phyloP scores from a whole-genome alignment of 2,888 invertebrate genomes.

The Noctua janthe region DNA sequence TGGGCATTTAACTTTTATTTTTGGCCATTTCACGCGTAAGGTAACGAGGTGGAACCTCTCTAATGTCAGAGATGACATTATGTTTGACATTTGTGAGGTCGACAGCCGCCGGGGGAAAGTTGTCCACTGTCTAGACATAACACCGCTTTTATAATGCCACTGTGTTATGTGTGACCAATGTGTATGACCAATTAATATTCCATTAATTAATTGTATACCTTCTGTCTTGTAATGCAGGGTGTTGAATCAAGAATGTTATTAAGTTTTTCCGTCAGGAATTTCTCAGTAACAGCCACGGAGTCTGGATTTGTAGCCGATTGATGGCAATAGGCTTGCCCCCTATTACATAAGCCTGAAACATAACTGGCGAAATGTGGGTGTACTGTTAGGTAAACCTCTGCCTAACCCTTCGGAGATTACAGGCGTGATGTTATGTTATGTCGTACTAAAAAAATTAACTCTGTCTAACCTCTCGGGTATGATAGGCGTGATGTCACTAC shows the following conservation, averaged over 20 bases:
- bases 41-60: slow-evolving; percentile 45
- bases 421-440: neutral
- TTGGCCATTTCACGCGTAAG: slow-evolving; percentile 29
- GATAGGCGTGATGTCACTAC: neutral
- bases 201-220: neutral
- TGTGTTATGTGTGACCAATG: neutral
- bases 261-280: too few relatives aligned
- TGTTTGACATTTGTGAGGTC: slow-evolving; percentile 59
- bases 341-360: too few relatives aligned
- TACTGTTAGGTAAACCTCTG: too few relatives aligned
- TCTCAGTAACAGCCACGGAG: too few relatives aligned
- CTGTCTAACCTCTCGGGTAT: neutral
- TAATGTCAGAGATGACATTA: slow-evolving; percentile 49
- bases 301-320: too few relatives aligned
- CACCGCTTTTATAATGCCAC: slow-evolving; percentile 45
- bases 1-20: slow-evolving; percentile 13
- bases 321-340: too few relatives aligned
- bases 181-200: neutral
- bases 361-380: too few relatives aligned
- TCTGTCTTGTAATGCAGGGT: neutral
- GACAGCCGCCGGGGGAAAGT: slow-evolving; percentile 37
- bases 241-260: too few relatives aligned
- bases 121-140: slow-evolving; percentile 31
- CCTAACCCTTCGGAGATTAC: too few relatives aligned
- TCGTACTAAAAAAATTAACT: neutral